Conservation (phyloP, 2,888 invertebrate genomes). For the Drosophila prolongata region DNA sequence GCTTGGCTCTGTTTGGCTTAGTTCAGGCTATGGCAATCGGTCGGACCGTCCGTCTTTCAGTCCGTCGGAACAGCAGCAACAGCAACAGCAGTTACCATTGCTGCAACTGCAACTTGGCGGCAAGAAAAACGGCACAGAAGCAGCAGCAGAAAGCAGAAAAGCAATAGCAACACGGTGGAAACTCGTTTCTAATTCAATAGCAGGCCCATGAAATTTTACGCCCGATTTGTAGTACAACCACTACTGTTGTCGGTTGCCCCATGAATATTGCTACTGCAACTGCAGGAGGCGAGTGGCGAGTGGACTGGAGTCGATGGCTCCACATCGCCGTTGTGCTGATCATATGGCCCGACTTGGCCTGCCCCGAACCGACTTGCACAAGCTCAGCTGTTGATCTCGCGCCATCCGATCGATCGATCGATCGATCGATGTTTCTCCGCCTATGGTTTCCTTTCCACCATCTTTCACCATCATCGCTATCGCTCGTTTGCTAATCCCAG, state of each 20-base stretch:
- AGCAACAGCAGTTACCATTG: constrained; percentile 53
- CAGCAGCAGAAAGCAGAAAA: constrained; percentile 18
- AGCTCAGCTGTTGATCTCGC: constrained; percentile 45
- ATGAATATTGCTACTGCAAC: constrained; percentile 37
- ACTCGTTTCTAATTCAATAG: constrained; percentile 81
- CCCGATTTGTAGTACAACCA: constrained; percentile 81
- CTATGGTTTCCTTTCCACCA: constrained; percentile 36
- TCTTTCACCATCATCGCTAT: constrained; percentile 34
- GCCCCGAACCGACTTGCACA: constrained; percentile 20
- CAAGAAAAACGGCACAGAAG: constrained; percentile 40
- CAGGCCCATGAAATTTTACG: constrained; percentile 82
- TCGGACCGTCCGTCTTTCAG: constrained; percentile 37
- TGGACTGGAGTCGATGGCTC: constrained; percentile 19
- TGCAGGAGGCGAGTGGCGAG: constrained; percentile 15
- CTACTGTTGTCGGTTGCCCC: constrained; percentile 67
- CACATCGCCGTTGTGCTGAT: constrained; percentile 16
- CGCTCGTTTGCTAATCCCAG: constrained; percentile 58
- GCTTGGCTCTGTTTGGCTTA: constrained; percentile 36
- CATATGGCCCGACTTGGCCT: constrained; percentile 30
- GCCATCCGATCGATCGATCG: constrained; percentile 39
- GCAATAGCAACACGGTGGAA: constrained; percentile 52
- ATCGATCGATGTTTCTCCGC: constrained; percentile 31
- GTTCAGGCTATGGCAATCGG: constrained; percentile 26
- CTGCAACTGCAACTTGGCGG: constrained; percentile 55
- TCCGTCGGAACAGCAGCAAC: constrained; percentile 16